These are phyloP conservation scores for Sweltsa coloradensis DNA, from an alignment of 1,140 invertebrate genomes.

Conservation along the genomic window DNA sequence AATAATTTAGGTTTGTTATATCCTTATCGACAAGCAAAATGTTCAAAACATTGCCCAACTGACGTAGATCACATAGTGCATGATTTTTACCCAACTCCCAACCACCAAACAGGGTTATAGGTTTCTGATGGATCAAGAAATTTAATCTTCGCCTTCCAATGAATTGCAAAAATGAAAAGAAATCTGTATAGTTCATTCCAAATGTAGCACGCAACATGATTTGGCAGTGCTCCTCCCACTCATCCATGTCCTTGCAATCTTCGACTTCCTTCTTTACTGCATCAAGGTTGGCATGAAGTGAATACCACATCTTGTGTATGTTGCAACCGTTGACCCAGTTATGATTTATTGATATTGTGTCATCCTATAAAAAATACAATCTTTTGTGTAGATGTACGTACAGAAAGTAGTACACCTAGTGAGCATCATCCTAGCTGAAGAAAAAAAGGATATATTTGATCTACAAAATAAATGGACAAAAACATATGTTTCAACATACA, in stretches of 20 bases:
- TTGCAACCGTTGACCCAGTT: constrained; percentile 95
- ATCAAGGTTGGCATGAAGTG: constrained; percentile 46
- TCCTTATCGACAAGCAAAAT: constrained; percentile 26
- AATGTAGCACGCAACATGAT: constrained; percentile 64
- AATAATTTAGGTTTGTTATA: constrained; percentile 31
- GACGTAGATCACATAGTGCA: constrained; percentile 33
- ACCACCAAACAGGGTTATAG: constrained; percentile 25
- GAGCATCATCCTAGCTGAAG: too few relatives aligned
- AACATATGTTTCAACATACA: too few relatives aligned
- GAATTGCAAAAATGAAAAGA: constrained; percentile 50
- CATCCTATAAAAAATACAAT: constrained; percentile 31
- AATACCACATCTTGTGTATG: constrained; percentile 56
- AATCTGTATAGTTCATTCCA: constrained; percentile 69
- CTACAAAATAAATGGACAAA: too few relatives aligned
- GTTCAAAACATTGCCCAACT: constrained; percentile 29
- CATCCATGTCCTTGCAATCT: constrained; percentile 55
- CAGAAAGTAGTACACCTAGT: too few relatives aligned
- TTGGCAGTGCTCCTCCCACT: constrained; percentile 64
- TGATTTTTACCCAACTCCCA: constrained; percentile 31
- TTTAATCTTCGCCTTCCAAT: constrained; percentile 42
- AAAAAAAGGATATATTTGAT: too few relatives aligned
- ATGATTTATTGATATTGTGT: constrained; percentile 95
- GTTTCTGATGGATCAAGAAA: constrained; percentile 19
- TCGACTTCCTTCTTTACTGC: constrained; percentile 67
- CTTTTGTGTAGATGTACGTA: too few relatives aligned